Evolutionary conservation across 1,140 invertebrate species (phyloP), one percentile per base, ranked within the genome.

Genomic region (Centruroides sculpturatus): DNA sequence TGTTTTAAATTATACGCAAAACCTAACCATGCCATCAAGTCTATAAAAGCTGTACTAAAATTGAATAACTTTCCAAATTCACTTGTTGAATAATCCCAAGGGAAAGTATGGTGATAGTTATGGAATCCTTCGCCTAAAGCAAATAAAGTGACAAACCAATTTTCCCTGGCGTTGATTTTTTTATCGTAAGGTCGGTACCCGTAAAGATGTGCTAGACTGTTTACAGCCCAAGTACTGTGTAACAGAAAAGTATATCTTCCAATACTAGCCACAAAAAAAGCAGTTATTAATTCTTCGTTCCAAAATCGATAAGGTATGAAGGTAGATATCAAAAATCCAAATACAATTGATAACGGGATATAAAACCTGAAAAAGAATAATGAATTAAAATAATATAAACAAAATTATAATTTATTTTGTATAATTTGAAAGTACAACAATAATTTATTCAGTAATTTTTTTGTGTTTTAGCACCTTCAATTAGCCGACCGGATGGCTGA

Each of bases 171-270:
- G 9, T 9, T 49, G n/a, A 49, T 49, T 1, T 49, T n/a, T 76
- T 47, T 56, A 56, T 97, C 92, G 71, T 97, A 98, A 0, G 93
- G 93, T 69, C 83, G 85, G 60, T 81, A 80, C 55, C 94, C 94
- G 77, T 87, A 92, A 69, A 92, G 81, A 75, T 97, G 92, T 3
- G 92, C 92, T 13, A 88, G 87, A 60, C 88, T 75, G 67, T 78
- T 78, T 12, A 77, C 75, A 5, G 70, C 61, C 75, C 75, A 77
- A 10, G 76, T 77, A 51, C 68, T 68, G 64, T 78, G 72, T 8
- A 77, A 68, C 10, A 9, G 9, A 1, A 49, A 1, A n/a, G 9
- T 10, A 73, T 93, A 97, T 47, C 92, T 82, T 69, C 94, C 81
- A 68, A 94, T 35, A 23, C 10, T 2, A 49, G 48, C 3, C n/a